These are phyloP conservation scores for Coreius guichenoti DNA, from an alignment of 2,797 vertebrate genomes.

Conservation along the genomic window DNA sequence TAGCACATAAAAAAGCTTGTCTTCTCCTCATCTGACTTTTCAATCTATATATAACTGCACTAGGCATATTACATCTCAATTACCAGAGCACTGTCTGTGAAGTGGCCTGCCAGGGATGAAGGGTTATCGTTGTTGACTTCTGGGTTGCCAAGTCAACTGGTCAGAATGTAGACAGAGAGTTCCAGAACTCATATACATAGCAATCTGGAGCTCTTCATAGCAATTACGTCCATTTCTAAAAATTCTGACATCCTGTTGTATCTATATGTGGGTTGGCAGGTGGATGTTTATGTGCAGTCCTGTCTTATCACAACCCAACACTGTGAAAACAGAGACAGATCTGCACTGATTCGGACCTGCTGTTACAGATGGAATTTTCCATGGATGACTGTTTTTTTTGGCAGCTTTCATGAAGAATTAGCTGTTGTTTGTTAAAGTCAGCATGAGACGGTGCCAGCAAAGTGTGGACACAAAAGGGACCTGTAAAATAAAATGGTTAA, in stretches of 20 bases:
- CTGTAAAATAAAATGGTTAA: constrained; percentile 12
- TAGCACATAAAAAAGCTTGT: background rate
- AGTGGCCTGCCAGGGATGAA: constrained; percentile 30
- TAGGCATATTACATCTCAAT: constrained; percentile 40
- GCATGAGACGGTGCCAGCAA: constrained; percentile 8
- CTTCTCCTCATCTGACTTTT: constrained; percentile 26
- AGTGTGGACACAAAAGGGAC: constrained; percentile 16
- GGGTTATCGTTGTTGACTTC: constrained; percentile 27
- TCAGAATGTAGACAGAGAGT: constrained; percentile 1
- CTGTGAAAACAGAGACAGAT: constrained; percentile 30
- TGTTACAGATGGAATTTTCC: constrained; percentile 32
- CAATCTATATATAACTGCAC: constrained; percentile 29
- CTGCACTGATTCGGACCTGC: constrained; percentile 18
- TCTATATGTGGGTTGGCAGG: constrained; percentile 33
- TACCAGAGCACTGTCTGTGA: constrained; percentile 28
- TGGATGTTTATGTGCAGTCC: constrained; percentile 6
- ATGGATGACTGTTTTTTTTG: constrained; percentile 26
- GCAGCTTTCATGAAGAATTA: constrained; percentile 21
- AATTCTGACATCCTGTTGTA: constrained; percentile 23
- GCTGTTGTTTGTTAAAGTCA: constrained; percentile 32
- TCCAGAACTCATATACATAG: constrained; percentile 22
- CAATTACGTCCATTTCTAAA: constrained; percentile 36
- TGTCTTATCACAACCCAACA: constrained; percentile 41
- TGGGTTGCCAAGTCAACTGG: constrained; percentile 44
- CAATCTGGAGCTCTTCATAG: constrained; percentile 31